phyloP scores from a whole-genome alignment of 2,797 vertebrate genomes.

The Pagetopsis macropterus region DNA sequence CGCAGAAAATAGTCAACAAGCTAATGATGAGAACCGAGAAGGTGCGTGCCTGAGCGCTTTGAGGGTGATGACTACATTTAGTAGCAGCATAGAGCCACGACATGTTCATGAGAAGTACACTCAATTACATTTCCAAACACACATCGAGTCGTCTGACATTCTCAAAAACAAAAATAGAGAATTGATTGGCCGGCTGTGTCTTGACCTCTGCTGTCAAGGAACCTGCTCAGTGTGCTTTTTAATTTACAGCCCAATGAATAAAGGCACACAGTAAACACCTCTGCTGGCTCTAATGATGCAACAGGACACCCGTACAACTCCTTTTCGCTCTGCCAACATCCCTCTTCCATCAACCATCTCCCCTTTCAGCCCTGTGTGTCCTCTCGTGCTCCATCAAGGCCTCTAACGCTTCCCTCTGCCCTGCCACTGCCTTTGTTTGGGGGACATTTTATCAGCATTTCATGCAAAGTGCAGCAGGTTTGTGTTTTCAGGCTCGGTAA shows the following conservation, averaged over 20 bases:
- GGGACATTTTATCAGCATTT: constrained; percentile 48
- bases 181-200: background rate
- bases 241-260: constrained; percentile 70
- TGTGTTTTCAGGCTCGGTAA: constrained; percentile 32
- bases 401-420: background rate
- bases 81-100: constrained; percentile 29
- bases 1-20: constrained; percentile 33
- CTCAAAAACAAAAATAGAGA: too few relatives aligned
- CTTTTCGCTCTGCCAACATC: constrained; percentile 20
- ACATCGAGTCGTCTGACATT: background rate
- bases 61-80: constrained; percentile 52
- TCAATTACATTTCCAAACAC: constrained; percentile 13
- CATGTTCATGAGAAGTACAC: constrained; percentile 1
- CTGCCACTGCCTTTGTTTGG: constrained; percentile 11
- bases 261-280: constrained; percentile 50
- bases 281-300: constrained; percentile 45
- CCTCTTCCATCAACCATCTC: constrained; percentile 17
- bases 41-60: constrained; percentile 7
- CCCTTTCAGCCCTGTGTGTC: constrained; percentile 21
- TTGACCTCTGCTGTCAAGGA: constrained; percentile 31
- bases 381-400: constrained; percentile 8
- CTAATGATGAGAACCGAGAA: constrained; percentile 44
- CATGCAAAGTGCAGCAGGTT: constrained; percentile 28
- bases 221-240: constrained; percentile 45
- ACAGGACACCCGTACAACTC: constrained; percentile 59